phyloP scores from a whole-genome alignment of 2,113 vertebrate species.

The Platysteira castanea region DNA sequence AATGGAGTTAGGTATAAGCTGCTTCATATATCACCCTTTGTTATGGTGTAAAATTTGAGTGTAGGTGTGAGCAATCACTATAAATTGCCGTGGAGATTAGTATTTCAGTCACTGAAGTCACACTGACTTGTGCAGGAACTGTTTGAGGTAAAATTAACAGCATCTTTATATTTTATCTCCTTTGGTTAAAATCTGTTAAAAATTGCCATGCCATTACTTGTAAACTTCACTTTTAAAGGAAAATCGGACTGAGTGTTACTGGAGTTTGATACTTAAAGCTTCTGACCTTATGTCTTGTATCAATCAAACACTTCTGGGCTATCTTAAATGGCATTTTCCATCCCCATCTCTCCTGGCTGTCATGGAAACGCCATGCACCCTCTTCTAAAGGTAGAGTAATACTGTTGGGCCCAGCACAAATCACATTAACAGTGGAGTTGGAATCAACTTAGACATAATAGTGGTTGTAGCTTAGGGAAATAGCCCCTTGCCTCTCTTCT shows the following conservation, averaged over 20 bases:
- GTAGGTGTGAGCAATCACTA: neutral
- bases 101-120: neutral
- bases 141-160: neutral
- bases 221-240: neutral
- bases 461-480: neutral
- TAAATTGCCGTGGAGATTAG: neutral
- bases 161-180: neutral
- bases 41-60: neutral
- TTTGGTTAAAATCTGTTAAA: neutral
- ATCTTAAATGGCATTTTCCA: constrained; percentile 4
- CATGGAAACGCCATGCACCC: neutral
- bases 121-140: neutral
- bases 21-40: neutral
- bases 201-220: neutral
- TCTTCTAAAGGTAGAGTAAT: neutral
- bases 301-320: neutral
- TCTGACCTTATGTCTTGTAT: neutral
- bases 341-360: neutral
- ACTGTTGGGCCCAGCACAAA: neutral
- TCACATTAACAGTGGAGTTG: constrained; percentile 2
- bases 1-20: neutral
- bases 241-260: neutral
- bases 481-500: neutral
- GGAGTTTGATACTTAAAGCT: constrained; percentile 2
- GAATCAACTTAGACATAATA: neutral